phyloP scores from a whole-genome alignment of 2,113 vertebrate species.

The Crotalus viridis region DNA sequence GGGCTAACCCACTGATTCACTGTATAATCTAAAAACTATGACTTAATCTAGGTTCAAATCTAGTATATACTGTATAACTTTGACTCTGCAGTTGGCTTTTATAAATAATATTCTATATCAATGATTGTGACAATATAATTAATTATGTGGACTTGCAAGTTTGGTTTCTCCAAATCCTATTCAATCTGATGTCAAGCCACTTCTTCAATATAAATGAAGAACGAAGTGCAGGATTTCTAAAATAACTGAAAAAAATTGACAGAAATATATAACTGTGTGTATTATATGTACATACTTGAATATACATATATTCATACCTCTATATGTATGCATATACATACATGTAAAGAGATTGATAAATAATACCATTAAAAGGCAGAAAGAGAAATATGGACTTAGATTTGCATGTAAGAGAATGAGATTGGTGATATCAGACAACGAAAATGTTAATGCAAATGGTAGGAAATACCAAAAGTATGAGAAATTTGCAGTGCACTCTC shows the following conservation, averaged over 20 bases:
- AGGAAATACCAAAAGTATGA: constrained; percentile 22
- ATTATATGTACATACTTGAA: constrained; percentile 8
- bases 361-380: constrained; percentile 45
- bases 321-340: neutral
- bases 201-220: constrained; percentile 40
- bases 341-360: constrained; percentile 49
- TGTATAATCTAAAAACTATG: neutral
- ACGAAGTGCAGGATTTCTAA: constrained; percentile 52
- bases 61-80: neutral
- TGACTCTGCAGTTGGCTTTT: constrained; percentile 35
- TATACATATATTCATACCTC: constrained; percentile 2
- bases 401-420: constrained; percentile 49
- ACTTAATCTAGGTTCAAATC: neutral
- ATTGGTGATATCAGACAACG: constrained; percentile 43
- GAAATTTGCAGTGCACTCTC: constrained; percentile 17
- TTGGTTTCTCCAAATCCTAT: constrained; percentile 28
- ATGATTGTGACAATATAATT: constrained; percentile 43
- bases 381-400: constrained; percentile 11
- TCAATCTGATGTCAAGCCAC: constrained; percentile 52
- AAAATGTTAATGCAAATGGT: constrained; percentile 29
- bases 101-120: constrained; percentile 14
- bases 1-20: neutral
- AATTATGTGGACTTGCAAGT: constrained; percentile 33
- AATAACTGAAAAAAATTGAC: constrained; percentile 42
- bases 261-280: constrained; percentile 23